phyloP scores from a whole-genome alignment of 1,140 invertebrate species.

The Hylyphantes graminicola region DNA sequence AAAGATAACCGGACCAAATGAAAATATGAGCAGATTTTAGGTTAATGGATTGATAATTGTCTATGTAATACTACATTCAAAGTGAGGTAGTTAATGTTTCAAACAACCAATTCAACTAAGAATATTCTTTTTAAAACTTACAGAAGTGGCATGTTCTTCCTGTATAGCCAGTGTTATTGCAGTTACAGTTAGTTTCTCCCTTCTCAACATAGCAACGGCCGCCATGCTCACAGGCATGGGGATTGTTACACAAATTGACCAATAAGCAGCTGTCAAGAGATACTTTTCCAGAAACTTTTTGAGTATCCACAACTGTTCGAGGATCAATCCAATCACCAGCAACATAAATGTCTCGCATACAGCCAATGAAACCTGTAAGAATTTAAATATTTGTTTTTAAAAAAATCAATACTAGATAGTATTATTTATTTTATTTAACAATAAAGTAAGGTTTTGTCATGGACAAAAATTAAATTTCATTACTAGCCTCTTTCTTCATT shows the following conservation, averaged over 20 bases:
- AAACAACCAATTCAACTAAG: background rate
- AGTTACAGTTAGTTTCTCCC: constrained; percentile 87
- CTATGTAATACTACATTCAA: no score
- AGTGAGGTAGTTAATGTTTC: background rate
- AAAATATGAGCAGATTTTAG: background rate
- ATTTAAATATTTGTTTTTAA: no score
- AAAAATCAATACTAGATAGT: no score
- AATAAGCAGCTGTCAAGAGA: constrained; percentile 91
- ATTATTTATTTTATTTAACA: no score
- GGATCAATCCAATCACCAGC: constrained; percentile 79
- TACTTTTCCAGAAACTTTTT: constrained; percentile 82
- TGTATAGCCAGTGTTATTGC: constrained; percentile 83
- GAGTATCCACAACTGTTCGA: constrained; percentile 76
- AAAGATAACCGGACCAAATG: background rate
- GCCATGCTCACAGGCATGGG: constrained; percentile 90
- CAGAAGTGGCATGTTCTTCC: constrained; percentile 94
- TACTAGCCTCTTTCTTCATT: constrained; percentile 51
- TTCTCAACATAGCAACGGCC: constrained; percentile 86
- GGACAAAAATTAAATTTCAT: no score
- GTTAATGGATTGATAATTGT: no score
- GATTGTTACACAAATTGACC: constrained; percentile 86
- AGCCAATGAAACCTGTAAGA: constrained; percentile 82
- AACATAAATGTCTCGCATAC: constrained; percentile 88
- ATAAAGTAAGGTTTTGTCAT: no score
- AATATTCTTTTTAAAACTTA: constrained; percentile 66